A percentile compares a stretch with the other conserved stretches of the same genome.
phyloP scores from a whole-genome alignment of 1,140 invertebrate species.

The Lithobius niger region DNA sequence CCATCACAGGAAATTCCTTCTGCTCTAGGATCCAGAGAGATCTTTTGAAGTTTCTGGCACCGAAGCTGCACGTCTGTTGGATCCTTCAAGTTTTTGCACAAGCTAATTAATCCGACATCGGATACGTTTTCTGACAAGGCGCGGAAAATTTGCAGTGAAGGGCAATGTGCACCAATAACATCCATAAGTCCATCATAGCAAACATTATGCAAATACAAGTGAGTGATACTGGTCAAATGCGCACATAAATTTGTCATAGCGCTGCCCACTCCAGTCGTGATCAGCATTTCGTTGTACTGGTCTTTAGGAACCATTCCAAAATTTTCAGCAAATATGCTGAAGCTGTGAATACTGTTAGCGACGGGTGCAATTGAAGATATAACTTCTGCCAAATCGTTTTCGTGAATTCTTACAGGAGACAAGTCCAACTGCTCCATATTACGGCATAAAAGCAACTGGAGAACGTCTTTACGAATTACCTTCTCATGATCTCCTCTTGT shows the following conservation, averaged over 20 bases:
- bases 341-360: neutral
- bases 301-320: neutral
- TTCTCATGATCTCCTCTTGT: neutral
- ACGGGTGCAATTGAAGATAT: neutral
- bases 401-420: neutral
- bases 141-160: neutral
- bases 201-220: constrained; percentile 1
- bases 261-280: neutral
- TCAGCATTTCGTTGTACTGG: neutral
- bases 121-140: neutral
- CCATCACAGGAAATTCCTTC: neutral
- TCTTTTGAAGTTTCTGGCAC: constrained; percentile 3
- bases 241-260: neutral
- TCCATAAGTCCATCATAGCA: constrained; percentile 2
- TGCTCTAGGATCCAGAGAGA: constrained; percentile 1
- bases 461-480: neutral
- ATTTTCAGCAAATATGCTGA: neutral
- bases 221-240: neutral
- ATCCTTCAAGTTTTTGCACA: neutral
- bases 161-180: constrained; percentile 1
- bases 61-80: neutral
- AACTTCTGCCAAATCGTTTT: neutral
- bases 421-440: neutral
- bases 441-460: constrained; percentile 1
- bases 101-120: neutral